Conservation (phyloP, 1,140 invertebrate species). For the Calosoma granatense region DNA sequence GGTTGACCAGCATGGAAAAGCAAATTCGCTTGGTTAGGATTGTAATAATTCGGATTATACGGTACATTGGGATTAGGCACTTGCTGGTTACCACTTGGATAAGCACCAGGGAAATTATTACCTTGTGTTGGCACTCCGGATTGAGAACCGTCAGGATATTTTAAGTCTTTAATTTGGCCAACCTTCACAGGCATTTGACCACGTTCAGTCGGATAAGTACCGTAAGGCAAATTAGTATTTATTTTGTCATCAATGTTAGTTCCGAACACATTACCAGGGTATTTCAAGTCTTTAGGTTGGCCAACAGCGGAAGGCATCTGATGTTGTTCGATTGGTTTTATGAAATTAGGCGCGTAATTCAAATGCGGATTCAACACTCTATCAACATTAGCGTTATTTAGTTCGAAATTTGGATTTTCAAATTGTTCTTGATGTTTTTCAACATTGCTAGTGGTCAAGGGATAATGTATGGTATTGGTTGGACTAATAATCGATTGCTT, state of each 20-base stretch:
- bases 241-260: too few relatives aligned
- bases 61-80: not conserved
- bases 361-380: not conserved
- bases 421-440: not conserved
- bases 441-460: not conserved
- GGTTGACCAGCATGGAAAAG: too few relatives aligned
- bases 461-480: not conserved
- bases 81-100: not conserved
- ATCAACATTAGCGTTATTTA: not conserved
- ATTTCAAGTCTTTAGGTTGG: not conserved
- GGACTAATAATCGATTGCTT: not conserved
- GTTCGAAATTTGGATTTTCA: not conserved
- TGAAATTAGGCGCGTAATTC: not conserved
- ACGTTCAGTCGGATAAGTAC: not conserved
- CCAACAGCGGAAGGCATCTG: not conserved
- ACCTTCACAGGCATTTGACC: not conserved
- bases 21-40: too few relatives aligned
- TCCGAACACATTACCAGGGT: too few relatives aligned
- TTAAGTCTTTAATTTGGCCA: not conserved
- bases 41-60: not conserved
- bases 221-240: too few relatives aligned
- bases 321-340: not conserved
- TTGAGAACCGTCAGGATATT: slow-evolving; percentile 4
- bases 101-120: too few relatives aligned
- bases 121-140: too few relatives aligned